Base-by-base conservation (phyloP, 1,140 invertebrate species). In the Musca vetustissima region DNA sequence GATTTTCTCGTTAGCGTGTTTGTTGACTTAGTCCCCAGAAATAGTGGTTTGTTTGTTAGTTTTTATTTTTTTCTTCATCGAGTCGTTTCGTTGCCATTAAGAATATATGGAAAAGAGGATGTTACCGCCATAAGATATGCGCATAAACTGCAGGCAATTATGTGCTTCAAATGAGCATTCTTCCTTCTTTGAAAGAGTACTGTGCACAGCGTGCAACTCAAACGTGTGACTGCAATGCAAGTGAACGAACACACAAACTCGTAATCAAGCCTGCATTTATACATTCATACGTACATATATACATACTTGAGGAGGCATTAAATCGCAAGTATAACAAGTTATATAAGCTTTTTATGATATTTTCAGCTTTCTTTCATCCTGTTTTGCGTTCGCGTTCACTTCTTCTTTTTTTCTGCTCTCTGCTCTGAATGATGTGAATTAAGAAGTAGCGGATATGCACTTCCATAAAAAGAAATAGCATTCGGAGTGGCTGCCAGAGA, bases 251-350 rank as follows among this genome's bases (percentile, higher is more conserved):
- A 43, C 36, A 43, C 36, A 43, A 7, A 43, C 36, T 4, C 4
- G 4, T 3, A 32, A 9, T 4, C 28, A 32, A 4, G 3, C 28
- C 28, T 9, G 3, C 28, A 32, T 4, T 3, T 32, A 32, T 32
- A 32, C 9, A 9, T 32, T 3, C 28, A 32, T 9, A 43, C 36
- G 13, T 43, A 52, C 49, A 52, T 21, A 52, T 17, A 3, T 11
- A 52, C 4, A 52, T 52, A 2, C 57, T 61, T 61, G 36, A 61
- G 28, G 17, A 61, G 28, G 57, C 57, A 61, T 61, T 61, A 61
- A 61, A 61, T 28, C 28, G 36, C 17, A 61, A 61, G 36, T 61
- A 61, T 61, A 61, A 61, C 57, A 61, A 61, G 57, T 61, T 61
- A 61, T 19, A 61, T 61, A 61, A 61, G 57, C 57, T 61, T 61